phyloP scores from a whole-genome alignment of 2,113 vertebrate species.

The Hippocampus comes region DNA sequence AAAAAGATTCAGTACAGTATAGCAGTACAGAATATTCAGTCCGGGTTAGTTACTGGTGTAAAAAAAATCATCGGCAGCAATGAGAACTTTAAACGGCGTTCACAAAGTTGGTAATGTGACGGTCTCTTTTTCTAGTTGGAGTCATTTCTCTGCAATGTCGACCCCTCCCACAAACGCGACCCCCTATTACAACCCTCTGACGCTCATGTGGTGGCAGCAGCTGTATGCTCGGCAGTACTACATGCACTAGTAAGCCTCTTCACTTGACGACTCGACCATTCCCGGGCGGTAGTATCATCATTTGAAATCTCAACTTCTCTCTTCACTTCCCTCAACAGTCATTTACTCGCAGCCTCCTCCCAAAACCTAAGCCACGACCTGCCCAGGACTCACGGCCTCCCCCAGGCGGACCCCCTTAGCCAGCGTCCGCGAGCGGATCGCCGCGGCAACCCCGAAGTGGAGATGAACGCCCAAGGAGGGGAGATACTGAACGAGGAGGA shows the following conservation, averaged over 20 bases:
- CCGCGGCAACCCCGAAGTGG: slow-evolving; percentile 80
- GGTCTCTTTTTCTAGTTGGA: slow-evolving; percentile 55
- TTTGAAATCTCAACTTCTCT: neutral
- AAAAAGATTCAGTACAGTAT: too few relatives aligned
- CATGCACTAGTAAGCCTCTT: slow-evolving; percentile 87
- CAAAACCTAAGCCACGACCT: slow-evolving; percentile 66
- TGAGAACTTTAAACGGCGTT: too few relatives aligned
- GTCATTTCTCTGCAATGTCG: slow-evolving; percentile 68
- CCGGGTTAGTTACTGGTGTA: too few relatives aligned
- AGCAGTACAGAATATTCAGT: too few relatives aligned
- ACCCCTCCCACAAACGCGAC: slow-evolving; percentile 68
- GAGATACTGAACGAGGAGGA: slow-evolving; percentile 89
- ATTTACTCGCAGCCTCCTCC: slow-evolving; percentile 80
- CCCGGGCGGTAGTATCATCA: neutral
- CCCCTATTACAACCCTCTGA: slow-evolving; percentile 79
- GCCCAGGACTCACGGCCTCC: slow-evolving; percentile 34
- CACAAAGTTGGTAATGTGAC: neutral
- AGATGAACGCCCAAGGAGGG: slow-evolving; percentile 79
- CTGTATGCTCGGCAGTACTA: slow-evolving; percentile 89
- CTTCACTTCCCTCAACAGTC: slow-evolving; percentile 64
- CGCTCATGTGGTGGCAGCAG: slow-evolving; percentile 93
- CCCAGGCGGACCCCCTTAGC: slow-evolving; percentile 54
- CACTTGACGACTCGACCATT: neutral
- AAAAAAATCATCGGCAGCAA: too few relatives aligned
- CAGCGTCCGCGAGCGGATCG: slow-evolving; percentile 75